Evolutionary conservation across 2,797 vertebrate genomes (phyloP), one percentile per base, ranked within the genome.

Genomic region (Gambusia yucatana): DNA sequence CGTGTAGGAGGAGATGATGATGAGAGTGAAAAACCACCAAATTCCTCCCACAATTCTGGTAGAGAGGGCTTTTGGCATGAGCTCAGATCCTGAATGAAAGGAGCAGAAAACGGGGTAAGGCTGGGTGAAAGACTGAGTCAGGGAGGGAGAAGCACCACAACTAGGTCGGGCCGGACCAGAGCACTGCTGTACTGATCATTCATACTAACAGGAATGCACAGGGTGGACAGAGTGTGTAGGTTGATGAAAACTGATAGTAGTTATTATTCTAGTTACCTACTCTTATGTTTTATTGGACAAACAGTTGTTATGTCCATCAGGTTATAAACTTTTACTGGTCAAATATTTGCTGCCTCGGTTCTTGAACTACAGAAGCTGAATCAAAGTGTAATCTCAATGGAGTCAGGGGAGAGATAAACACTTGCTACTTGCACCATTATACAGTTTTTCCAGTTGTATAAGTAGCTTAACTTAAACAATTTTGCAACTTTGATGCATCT

Each of bases 11-110:
- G 98, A 99, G 96, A 99, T 99, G 97, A 99, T 99, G 97, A 99
- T 99, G 94, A 99, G 97, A 77, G 98, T 99, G 95, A 99, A 99
- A 97, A 99, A 99, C 98, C 98, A 99, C 98, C 98, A 99, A 96
- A 99, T 99, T 93, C 98, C 98, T 94, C 98, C 98, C 91, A 99
- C 98, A 96, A 99, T 99, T 96, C 98, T 97, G 96, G 98, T 99
- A 94, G 98, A 99, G 88, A 99, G 97, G 89, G 98, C 98, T 97
- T 98, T 99, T 88, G 98, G 98, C 98, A 99, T 99, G 94, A 99
- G 98, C 95, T 99, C 98, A 96, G 98, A 99, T 96, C 98, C 98
- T 99, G 94, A 95, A 86, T 88, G 87, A 97, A 96, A 96, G 96
- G 94, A 93, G 84, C 87, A 93, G 81, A 94, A 85, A 72, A 77